Evolutionary conservation across 2,888 invertebrate genomes (phyloP), one percentile per base, ranked within the genome.

Genomic region (Crioceris asparagi): DNA sequence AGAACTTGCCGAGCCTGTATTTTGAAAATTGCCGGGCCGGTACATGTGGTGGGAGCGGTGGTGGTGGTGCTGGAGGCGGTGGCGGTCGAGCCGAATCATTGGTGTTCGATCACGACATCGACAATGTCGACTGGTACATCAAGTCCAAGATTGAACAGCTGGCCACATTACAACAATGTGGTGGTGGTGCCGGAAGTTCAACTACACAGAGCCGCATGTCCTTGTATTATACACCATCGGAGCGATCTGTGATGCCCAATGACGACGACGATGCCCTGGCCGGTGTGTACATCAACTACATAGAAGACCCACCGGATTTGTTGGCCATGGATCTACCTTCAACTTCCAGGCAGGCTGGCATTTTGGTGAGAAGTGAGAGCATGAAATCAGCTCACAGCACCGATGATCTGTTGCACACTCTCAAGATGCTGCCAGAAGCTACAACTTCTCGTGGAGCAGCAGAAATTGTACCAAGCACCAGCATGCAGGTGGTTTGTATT

Each of bases 21-120:
- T 80, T 93, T 59, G 93, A 93, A 62, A 92, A 91, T 66, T 94
- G 94, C 59, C 80, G 90, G 23, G 85, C 83, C 48, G 84, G 85
- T 3, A 81, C 79, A 11, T 85, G 81, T 64, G n/a, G n/a, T n/a
- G n/a, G n/a, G n/a, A n/a, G n/a, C n/a, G n/a, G n/a, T n/a, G n/a
- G n/a, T n/a, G n/a, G n/a, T n/a, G n/a, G n/a, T n/a, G n/a, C n/a
- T n/a, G n/a, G n/a, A n/a, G n/a, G n/a, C n/a, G n/a, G n/a, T n/a
- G n/a, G n/a, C n/a, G 83, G 77, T 3, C 69, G 75, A 18, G 79
- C 83, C 47, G 87, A 87, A 59, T 83, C 83, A 4, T 70, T 75
- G 51, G 74, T 79, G 5, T 77, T 82, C 64, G 77, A 83, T 49
- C 66, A 66, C 35, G 80, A 80, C 53, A 66, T 74, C 29, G 74